Conservation (phyloP, 2,113 vertebrate genomes). For the Coptodon bakossiorum region DNA sequence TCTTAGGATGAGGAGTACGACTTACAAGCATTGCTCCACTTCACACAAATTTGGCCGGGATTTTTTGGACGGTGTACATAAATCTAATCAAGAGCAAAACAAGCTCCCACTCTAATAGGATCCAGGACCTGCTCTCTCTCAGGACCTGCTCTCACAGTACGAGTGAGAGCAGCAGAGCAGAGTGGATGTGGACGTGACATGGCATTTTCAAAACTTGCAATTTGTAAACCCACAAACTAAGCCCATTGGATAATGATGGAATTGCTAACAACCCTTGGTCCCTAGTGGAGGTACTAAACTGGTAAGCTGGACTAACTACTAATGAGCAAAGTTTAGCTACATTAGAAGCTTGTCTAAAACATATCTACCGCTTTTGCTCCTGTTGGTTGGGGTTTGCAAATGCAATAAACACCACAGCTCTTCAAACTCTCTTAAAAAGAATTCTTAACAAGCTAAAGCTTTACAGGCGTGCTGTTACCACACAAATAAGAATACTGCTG, state of each 20-base stretch:
- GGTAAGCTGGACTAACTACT: not conserved
- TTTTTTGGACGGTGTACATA: not conserved
- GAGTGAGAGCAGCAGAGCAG: not conserved
- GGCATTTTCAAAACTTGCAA: not conserved
- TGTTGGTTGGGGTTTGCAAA: not conserved
- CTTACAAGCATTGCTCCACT: not conserved
- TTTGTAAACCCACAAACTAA: not conserved
- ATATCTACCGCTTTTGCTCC: not conserved
- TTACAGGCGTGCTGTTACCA: not conserved
- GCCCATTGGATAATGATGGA: not conserved
- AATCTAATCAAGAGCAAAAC: not conserved
- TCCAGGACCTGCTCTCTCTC: not conserved
- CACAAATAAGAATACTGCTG: not conserved
- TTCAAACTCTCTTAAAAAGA: not conserved
- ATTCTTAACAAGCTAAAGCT: not conserved
- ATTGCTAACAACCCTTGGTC: not conserved
- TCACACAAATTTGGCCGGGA: not conserved
- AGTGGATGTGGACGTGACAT: not conserved
- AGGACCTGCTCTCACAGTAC: not conserved
- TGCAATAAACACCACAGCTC: not conserved
- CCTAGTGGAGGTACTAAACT: not conserved
- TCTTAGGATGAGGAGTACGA: not conserved
- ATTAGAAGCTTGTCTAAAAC: not conserved
- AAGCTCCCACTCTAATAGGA: not conserved
- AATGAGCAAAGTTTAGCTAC: not conserved